A percentile compares a stretch with the other conserved stretches of the same genome.
Conservation (phyloP, 2,113 vertebrate species). For the Syngnathoides biaculeatus region DNA sequence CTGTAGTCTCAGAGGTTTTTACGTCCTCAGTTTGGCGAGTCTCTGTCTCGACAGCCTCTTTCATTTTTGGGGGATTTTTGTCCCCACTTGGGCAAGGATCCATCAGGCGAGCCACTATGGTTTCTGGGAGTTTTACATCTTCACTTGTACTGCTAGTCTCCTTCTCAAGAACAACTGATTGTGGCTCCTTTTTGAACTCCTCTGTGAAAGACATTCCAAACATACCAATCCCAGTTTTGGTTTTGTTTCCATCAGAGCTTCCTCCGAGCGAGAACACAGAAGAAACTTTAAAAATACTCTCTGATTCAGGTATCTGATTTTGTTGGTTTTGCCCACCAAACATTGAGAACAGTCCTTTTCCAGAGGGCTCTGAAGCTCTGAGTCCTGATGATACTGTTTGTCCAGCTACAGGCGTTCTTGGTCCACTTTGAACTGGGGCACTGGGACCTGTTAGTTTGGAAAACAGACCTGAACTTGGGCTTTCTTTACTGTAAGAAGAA, state of each 20-base stretch:
- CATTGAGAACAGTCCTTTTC: constrained; percentile 65
- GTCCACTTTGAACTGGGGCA: constrained; percentile 45
- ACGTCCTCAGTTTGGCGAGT: not conserved
- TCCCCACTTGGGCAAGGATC: constrained; percentile 2
- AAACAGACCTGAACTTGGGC: constrained; percentile 62
- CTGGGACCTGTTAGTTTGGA: constrained; percentile 62
- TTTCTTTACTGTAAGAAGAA: constrained; percentile 62
- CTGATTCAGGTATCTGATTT: constrained; percentile 58
- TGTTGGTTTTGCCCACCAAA: constrained; percentile 61
- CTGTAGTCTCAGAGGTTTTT: not conserved
- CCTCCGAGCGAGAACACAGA: constrained; percentile 77
- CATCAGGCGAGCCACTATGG: not conserved
- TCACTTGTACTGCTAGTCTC: constrained; percentile 2
- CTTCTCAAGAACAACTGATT: constrained; percentile 19
- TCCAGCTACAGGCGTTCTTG: constrained; percentile 23
- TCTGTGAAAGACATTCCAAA: constrained; percentile 81
- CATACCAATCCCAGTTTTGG: constrained; percentile 77
- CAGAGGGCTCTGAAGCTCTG: constrained; percentile 42
- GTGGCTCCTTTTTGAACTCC: constrained; percentile 70
- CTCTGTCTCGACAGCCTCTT: not conserved
- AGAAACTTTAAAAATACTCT: constrained; percentile 77
- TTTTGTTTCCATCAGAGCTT: constrained; percentile 65
- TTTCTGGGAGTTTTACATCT: constrained; percentile 10
- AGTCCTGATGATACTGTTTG: constrained; percentile 35
- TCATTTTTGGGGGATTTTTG: constrained; percentile 5